Base-by-base conservation (phyloP, 2,888 invertebrate genomes). In the Gymnocheta viridis region DNA sequence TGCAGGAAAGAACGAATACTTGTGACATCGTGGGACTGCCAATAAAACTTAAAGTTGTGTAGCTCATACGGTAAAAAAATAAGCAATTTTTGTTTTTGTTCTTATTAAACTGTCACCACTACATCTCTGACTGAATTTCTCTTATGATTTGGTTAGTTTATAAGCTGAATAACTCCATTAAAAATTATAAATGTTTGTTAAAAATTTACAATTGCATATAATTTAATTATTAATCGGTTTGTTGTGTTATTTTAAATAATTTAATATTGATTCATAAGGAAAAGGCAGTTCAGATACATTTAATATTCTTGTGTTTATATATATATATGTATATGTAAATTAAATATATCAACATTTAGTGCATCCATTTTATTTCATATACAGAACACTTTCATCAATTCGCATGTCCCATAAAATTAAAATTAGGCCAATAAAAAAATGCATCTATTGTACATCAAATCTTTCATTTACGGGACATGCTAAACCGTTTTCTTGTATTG, bases 271-370 rank as follows among this genome's bases (percentile, higher is more conserved):
- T 82, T 85, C 51, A 74, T 85, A 80, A 82, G 82, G 85, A 82
- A 74, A 85, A 85, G 85, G 85, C 85, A 85, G 85, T 85, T 85
- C 73, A 81, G 77, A 84, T 81, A 84, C 81, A 73, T 77, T 62
- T 70, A 69, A 72, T 49, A 66, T 66, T 14, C 17, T 35, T 73
- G 7, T 29, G 17, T 24, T 72, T 38, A 24, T 54, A 27, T 84
- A 3, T 29, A 62, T 77, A 73, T 24, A 67, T 38, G 24, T 54
- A 27, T 84, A 3, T 29, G 56, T 77, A 73, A 74, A 44, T 76
- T 81, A 67, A 51, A 80, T 62, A 62, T 67, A 83, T 67, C 29
- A 77, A 84, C 81, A 84, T 84, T 64, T 66, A 81, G 81, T 84
- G 81, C 77, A 81, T 62, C 51, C 14, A 22, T 35, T 73, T 64